phyloP scores from a whole-genome alignment of 2,888 invertebrate genomes.

The Hetaerina titia region DNA sequence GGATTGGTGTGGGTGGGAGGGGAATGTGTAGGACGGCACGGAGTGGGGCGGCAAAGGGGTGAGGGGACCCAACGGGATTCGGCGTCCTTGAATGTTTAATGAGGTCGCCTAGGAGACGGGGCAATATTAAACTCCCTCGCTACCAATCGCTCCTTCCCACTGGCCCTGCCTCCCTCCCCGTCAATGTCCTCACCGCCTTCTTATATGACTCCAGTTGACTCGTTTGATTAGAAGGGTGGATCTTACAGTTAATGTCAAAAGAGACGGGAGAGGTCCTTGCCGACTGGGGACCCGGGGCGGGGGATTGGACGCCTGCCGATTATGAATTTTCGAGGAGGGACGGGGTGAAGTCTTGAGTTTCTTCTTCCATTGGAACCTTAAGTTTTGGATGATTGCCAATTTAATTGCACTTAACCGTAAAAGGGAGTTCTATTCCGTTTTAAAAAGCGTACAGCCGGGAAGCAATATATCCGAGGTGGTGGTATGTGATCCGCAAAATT shows the following conservation, averaged over 20 bases:
- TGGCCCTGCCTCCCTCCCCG: background rate
- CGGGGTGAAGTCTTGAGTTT: background rate
- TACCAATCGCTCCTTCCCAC: background rate
- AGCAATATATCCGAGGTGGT: too few relatives aligned
- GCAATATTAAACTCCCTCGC: background rate
- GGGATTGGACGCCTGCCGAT: background rate
- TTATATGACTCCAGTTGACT: conserved; percentile 12
- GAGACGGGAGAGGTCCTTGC: background rate
- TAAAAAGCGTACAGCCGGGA: too few relatives aligned
- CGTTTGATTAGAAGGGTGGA: background rate
- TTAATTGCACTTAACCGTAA: background rate
- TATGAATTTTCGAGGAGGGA: background rate
- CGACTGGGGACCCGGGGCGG: background rate
- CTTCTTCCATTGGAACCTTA: background rate
- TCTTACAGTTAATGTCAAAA: background rate
- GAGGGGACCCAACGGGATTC: background rate
- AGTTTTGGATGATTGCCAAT: background rate
- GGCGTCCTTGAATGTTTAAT: conserved; percentile 32
- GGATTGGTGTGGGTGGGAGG: background rate
- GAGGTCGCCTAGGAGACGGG: conserved; percentile 35
- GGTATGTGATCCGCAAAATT: too few relatives aligned
- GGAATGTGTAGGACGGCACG: background rate
- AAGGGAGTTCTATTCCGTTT: too few relatives aligned
- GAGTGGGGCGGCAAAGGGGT: too few relatives aligned
- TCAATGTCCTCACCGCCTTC: background rate